phyloP scores from a whole-genome alignment of 2,113 vertebrate species.

The Theropithecus gelada region DNA sequence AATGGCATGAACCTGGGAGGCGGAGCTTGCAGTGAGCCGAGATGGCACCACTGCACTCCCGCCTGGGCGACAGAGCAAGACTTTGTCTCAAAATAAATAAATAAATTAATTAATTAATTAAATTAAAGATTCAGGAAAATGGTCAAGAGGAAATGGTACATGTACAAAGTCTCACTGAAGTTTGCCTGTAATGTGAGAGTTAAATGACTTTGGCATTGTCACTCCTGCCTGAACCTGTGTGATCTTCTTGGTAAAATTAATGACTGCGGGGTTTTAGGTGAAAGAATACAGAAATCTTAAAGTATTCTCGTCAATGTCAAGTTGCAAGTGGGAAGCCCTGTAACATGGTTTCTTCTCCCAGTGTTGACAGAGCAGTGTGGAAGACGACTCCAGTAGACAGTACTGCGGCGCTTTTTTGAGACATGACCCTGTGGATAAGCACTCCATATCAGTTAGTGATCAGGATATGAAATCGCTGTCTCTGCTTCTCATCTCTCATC shows the following conservation, averaged over 20 bases:
- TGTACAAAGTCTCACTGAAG: background rate
- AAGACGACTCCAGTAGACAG: background rate
- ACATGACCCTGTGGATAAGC: background rate
- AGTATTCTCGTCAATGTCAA: background rate
- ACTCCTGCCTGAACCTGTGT: background rate
- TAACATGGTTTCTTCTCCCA: background rate
- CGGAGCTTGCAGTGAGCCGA: too few relatives aligned
- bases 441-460: conserved; percentile 47
- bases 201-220: background rate
- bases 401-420: background rate
- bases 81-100: too few relatives aligned
- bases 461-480: background rate
- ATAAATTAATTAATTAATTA: too few relatives aligned
- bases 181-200: background rate
- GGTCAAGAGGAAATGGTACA: background rate
- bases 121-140: background rate
- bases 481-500: conserved; percentile 24
- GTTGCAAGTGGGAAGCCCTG: background rate
- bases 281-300: background rate
- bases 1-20: too few relatives aligned
- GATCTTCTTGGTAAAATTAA: background rate
- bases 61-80: too few relatives aligned
- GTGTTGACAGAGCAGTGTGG: background rate
- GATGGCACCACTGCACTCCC: too few relatives aligned
- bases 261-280: background rate